Evolutionary conservation across 2,113 vertebrate genomes (phyloP).

Genomic region (Sylvia atricapilla): DNA sequence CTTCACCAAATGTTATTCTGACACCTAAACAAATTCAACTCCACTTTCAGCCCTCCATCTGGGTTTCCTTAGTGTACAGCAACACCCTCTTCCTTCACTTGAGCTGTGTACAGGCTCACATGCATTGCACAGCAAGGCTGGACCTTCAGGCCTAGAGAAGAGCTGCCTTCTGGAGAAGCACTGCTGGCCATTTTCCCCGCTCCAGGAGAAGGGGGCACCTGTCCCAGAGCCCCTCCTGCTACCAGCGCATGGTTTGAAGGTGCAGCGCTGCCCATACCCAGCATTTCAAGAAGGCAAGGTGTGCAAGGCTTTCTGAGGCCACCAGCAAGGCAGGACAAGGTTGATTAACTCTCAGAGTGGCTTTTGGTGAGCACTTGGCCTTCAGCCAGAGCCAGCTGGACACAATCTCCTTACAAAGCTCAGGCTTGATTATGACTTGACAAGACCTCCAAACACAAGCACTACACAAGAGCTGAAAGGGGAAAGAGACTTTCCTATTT

Average conservation of each 20-base stretch:
- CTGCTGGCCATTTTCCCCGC: not conserved
- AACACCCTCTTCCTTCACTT: not conserved
- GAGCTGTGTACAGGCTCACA: not conserved
- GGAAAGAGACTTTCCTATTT: not conserved
- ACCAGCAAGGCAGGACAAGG: not conserved
- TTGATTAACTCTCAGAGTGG: not conserved
- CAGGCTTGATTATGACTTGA: not conserved
- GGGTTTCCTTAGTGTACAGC: not conserved
- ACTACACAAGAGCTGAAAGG: not conserved
- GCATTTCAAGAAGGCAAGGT: not conserved
- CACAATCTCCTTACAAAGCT: not conserved
- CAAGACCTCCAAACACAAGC: accelerated
- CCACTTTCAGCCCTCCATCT: not conserved
- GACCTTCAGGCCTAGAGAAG: accelerated
- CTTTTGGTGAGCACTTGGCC: not conserved
- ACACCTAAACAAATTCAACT: not conserved
- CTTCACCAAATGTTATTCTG: not conserved
- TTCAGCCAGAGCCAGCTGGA: not conserved
- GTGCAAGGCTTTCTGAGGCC: not conserved
- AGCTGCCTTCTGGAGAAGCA: not conserved
- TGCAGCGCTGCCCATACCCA: not conserved
- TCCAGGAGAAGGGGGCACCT: not conserved
- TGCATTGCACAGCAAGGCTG: not conserved
- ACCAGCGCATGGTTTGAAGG: accelerated
- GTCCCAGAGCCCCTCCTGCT: not conserved